Base-by-base conservation (phyloP, 2,797 vertebrate species). In the Poeciliopsis paucimaculata region DNA sequence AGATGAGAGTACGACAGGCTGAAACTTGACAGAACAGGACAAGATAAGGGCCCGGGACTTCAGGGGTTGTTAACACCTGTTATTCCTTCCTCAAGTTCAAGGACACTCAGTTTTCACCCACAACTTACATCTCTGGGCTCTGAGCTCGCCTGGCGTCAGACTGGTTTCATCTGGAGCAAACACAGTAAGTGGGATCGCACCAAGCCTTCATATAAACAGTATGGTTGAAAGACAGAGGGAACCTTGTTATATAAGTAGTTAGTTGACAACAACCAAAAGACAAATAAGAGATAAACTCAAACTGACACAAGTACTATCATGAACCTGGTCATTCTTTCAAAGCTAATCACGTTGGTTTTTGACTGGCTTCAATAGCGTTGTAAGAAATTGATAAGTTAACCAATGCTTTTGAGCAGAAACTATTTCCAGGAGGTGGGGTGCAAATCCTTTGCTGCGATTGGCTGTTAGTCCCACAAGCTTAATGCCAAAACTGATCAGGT, bases 81-180 rank as follows among this genome's bases (percentile, higher is more conserved):
- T 92, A 90, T 79, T 73, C 73, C 88, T 92, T 95, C 86, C 82
- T 36, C 82, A 81, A 83, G 94, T 92, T 93, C 92, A 95, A 94
- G 92, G 94, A 77, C 90, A 46, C 36, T 0, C n/a, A 72, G 81
- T 89, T 85, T 76, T 83, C 47, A 64, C 80, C 71, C 1, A 26
- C 11, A 31, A 60, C 62, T 76, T 36, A 12, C 75, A 70, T 64
- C 77, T 60, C 60, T 12, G 66, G 13, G 13, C 57, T 68, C 71
- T 47, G 75, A 79, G 75, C 78, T 70, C 26, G 26, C 75, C 81
- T 83, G 75, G 83, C 86, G 64, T 34, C 79, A 60, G 89, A 79
- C 90, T 85, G 92, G 88, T 89, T 90, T 82, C 57, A 93, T 93
- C 93, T 91, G 88, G 90, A 72, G 57, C 41, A 71, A 72, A 77